Conservation (phyloP, 2,113 vertebrate genomes). For the Excalfactoria chinensis region DNA sequence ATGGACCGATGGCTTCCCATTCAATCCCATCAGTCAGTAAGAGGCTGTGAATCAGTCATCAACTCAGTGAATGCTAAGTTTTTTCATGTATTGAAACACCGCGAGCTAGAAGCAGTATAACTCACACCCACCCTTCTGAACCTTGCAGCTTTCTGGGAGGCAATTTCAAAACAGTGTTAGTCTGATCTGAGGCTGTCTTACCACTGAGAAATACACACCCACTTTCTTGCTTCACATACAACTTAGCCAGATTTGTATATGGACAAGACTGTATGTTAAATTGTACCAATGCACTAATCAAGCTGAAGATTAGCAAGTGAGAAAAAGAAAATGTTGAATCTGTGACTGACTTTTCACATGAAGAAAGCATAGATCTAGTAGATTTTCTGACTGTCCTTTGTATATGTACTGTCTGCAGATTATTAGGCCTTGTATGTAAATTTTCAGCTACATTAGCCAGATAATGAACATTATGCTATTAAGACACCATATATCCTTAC, state of each 20-base stretch:
- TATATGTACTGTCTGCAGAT: accelerated
- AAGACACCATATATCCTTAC: background rate
- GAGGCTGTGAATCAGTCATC: background rate
- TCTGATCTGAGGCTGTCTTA: background rate
- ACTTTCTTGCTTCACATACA: background rate
- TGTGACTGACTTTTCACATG: background rate
- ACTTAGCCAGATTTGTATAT: background rate
- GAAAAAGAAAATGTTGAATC: background rate
- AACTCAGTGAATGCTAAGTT: background rate
- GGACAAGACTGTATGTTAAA: background rate
- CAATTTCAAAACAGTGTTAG: background rate
- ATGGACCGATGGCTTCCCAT: background rate
- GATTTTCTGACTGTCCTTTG: background rate
- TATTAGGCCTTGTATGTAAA: background rate
- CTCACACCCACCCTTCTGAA: background rate
- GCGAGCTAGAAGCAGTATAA: background rate
- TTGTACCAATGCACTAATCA: background rate
- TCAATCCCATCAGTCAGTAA: background rate
- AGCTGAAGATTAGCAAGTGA: background rate
- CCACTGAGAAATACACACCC: background rate
- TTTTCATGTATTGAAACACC: background rate
- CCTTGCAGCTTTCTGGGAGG: background rate
- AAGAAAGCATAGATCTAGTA: background rate
- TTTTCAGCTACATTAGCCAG: background rate
- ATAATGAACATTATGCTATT: background rate